Conservation (phyloP, 2,888 invertebrate genomes). For the Drosophila falleni region DNA sequence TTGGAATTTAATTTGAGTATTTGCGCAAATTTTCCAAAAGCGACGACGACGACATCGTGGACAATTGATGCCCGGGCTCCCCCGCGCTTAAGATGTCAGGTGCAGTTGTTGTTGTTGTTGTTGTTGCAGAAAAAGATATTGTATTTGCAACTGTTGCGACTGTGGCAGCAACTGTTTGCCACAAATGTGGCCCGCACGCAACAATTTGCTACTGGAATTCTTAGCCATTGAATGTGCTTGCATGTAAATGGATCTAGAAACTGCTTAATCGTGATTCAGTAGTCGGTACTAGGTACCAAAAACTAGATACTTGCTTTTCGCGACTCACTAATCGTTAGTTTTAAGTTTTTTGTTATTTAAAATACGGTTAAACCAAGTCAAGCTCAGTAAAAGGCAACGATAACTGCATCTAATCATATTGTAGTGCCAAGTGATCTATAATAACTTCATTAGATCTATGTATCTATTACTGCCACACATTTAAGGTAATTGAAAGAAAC, state of each 20-base stretch:
- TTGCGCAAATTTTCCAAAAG: slow-evolving; percentile 74
- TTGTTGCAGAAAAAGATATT: slow-evolving; percentile 49
- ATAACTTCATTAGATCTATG: slow-evolving; percentile 64
- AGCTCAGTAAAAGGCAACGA: slow-evolving; percentile 16
- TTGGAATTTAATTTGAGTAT: slow-evolving; percentile 85
- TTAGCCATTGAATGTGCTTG: slow-evolving; percentile 59
- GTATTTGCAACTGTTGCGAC: slow-evolving; percentile 49
- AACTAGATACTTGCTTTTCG: slow-evolving; percentile 8
- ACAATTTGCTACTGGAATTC: slow-evolving; percentile 80
- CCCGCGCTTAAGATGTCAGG: slow-evolving; percentile 74
- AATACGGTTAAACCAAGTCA: slow-evolving; percentile 11
- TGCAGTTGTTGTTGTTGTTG: slow-evolving; percentile 35
- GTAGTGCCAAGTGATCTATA: slow-evolving; percentile 40
- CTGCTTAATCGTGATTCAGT: slow-evolving; percentile 79
- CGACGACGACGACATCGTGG: slow-evolving; percentile 71
- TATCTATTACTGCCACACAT: slow-evolving; percentile 20
- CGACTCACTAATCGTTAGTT: slow-evolving; percentile 3
- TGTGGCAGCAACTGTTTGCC: slow-evolving; percentile 39
- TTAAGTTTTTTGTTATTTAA: not conserved
- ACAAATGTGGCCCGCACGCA: slow-evolving; percentile 80
- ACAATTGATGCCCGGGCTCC: slow-evolving; percentile 77
- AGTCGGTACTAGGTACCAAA: slow-evolving; percentile 36
- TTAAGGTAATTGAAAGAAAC: slow-evolving; percentile 2
- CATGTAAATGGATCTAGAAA: slow-evolving; percentile 64
- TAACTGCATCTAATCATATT: slow-evolving; percentile 8